These are phyloP conservation scores for Pipra filicauda DNA, from an alignment of 2,113 vertebrate genomes.

Conservation along the genomic window DNA sequence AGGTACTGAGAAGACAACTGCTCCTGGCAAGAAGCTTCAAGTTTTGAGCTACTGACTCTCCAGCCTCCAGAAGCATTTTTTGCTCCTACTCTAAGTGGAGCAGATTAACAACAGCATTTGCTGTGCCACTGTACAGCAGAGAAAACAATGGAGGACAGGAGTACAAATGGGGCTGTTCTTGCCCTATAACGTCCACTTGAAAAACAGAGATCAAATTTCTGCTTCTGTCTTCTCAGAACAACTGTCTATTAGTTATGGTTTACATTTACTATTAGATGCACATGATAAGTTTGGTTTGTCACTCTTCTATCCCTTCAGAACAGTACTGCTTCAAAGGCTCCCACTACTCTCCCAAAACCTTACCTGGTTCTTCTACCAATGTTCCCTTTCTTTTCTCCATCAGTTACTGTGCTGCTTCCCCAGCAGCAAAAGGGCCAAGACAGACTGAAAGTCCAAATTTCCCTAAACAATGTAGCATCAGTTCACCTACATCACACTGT, in stretches of 20 bases:
- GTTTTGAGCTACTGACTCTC: neutral
- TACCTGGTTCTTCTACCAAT: neutral
- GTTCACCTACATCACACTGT: neutral
- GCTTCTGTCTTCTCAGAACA: neutral
- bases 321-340: neutral
- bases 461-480: fast-evolving
- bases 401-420: neutral
- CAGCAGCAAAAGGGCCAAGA: neutral
- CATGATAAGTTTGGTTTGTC: neutral
- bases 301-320: neutral
- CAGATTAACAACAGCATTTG: neutral
- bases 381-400: neutral
- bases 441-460: neutral
- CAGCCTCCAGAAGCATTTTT: neutral
- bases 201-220: neutral
- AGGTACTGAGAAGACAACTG: neutral
- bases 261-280: neutral
- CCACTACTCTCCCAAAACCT: neutral
- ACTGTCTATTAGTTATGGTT: neutral
- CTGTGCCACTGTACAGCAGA: neutral
- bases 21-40: neutral
- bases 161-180: neutral
- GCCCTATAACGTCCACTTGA: neutral
- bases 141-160: neutral
- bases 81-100: neutral